Evolutionary conservation across 37 sponge, comb jelly and placozoan genomes (phyloP).

Genomic region (Halichondria panicea): DNA sequence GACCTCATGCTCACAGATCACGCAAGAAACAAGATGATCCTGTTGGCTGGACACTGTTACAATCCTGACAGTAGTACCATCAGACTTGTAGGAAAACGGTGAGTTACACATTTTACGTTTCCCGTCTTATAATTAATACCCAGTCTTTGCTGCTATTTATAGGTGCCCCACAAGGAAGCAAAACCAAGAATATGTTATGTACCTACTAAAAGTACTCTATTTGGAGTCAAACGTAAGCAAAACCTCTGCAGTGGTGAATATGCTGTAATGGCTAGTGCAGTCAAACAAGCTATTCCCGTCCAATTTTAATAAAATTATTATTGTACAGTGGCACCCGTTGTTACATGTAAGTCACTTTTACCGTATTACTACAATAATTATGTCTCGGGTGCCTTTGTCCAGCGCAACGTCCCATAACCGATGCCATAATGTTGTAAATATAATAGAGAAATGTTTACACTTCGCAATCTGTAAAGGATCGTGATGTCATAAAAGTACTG

Average conservation of each 20-base stretch:
- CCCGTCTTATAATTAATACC: background rate
- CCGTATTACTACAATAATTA: too few species aligned
- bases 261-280: too few species aligned
- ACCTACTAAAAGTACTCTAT: conserved; percentile 83
- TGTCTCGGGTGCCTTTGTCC: too few species aligned
- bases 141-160: background rate
- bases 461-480: too few species aligned
- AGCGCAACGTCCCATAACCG: too few species aligned
- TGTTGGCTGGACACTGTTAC: conserved; percentile 58
- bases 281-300: too few species aligned
- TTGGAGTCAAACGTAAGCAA: conserved; percentile 80
- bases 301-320: background rate
- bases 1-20: conserved; percentile 52
- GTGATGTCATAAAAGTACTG: too few species aligned
- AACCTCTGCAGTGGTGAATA: too few species aligned
- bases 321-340: background rate
- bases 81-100: conserved; percentile 59
- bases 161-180: conserved; percentile 86
- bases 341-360: background rate
- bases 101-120: background rate
- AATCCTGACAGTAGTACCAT: conserved; percentile 37
- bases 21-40: conserved; percentile 71
- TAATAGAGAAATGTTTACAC: too few species aligned
- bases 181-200: conserved; percentile 75
- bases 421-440: too few species aligned